Evolutionary conservation across 2,888 invertebrate genomes (phyloP), one percentile per base, ranked within the genome.

Genomic region (Liodrosophila aerea): DNA sequence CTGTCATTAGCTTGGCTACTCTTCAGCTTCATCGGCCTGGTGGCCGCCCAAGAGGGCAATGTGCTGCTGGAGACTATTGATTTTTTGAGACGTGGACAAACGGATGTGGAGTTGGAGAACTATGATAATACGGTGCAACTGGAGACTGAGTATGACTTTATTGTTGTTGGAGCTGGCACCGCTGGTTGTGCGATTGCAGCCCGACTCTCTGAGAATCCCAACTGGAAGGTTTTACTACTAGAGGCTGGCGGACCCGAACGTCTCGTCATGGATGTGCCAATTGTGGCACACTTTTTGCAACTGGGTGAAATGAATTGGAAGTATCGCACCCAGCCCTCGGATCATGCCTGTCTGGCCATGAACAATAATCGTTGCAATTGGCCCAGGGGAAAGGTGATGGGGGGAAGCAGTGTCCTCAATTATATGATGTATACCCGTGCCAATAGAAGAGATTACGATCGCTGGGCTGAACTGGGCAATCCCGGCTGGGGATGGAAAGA

Each of bases 331-430:
- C 93, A 94, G 87, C 94, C 96, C 0, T 95, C 95, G 9, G 91
- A 92, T 37, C 92, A 91, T 49, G 94, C 93, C 70, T 95, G 95
- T 81, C 91, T 94, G 15, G 95, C 95, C 4, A 94, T 95, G 91
- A 93, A 93, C 68, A 93, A 94, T 69, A 92, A 92, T 68, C 93
- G 93, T 62, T 95, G 95, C 87, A 93, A 94, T 73, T 95, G 94
- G 93, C 95, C 96, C 0, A 91, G 94, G 62, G 96, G 96, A 2
- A 95, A 94, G 88, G 94, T 95, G 0, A 92, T 97, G 85, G 97
- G 97, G 4, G 97, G 97, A 1, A 94, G 94, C 7, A 94, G 94
- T 64, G 93, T 94, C 0, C 90, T 96, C 7, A 96, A 96, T 87
- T 94, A 94, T 75, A 95, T 97, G 95, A 93, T 94, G 77, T 95